Percentiles rank a stretch among this genome's conserved stretches.
phyloP scores from a whole-genome alignment of 2,888 invertebrate species.

The Uropetala carovei region DNA sequence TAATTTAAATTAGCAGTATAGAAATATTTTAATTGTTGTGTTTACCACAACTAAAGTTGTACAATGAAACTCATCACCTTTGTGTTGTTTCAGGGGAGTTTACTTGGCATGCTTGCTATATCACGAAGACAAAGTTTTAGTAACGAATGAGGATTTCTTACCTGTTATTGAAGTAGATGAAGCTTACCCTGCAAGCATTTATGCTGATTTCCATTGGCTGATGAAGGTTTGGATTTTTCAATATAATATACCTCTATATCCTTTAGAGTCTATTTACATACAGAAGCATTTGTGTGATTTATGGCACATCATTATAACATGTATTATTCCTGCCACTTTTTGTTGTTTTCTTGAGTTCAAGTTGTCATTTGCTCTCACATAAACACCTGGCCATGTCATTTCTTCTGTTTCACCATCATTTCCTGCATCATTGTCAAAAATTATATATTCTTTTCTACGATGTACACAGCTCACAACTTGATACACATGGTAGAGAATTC shows the following conservation, averaged over 20 bases:
- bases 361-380: too few species aligned
- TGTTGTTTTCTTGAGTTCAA: too few species aligned
- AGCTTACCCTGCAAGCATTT: slow-evolving; percentile 93
- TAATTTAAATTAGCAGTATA: too few species aligned
- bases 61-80: background rate
- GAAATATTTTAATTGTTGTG: background rate
- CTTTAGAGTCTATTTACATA: background rate
- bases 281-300: too few species aligned
- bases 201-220: slow-evolving; percentile 97
- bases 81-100: slow-evolving; percentile 84
- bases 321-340: too few species aligned
- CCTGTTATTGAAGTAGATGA: slow-evolving; percentile 98
- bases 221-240: slow-evolving; percentile 85
- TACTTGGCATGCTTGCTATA: slow-evolving; percentile 95
- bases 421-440: too few species aligned
- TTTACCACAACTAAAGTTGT: background rate
- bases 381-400: too few species aligned
- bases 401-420: too few species aligned
- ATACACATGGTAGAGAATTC: too few species aligned
- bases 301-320: too few species aligned
- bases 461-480: too few species aligned
- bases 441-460: too few species aligned
- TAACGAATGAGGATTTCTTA: slow-evolving; percentile 97
- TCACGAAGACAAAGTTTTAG: slow-evolving; percentile 96
- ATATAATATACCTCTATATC: background rate